Conservation (phyloP, 2,113 vertebrate species). For the Solea solea region DNA sequence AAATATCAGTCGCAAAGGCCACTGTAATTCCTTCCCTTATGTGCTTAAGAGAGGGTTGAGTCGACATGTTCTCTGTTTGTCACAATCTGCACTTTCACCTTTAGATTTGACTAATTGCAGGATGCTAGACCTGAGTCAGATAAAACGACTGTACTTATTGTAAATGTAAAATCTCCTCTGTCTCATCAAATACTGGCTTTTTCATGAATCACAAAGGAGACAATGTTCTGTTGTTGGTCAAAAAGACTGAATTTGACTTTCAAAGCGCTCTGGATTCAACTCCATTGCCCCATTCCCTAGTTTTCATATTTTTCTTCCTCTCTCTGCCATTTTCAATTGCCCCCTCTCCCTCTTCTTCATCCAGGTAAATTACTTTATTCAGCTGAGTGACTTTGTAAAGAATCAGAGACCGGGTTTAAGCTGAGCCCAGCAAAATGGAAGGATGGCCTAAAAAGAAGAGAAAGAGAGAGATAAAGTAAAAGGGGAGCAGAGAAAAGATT, state of each 20-base stretch:
- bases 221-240: too few relatives aligned
- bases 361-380: conserved; percentile 77
- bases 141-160: too few relatives aligned
- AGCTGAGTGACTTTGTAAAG: conserved; percentile 76
- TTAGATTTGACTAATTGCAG: too few relatives aligned
- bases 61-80: too few relatives aligned
- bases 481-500: conserved; percentile 58
- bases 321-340: conserved; percentile 5
- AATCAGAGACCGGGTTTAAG: conserved; percentile 64
- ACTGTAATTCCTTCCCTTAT: too few relatives aligned
- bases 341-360: conserved; percentile 52
- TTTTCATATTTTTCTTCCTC: conserved; percentile 12
- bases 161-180: too few relatives aligned
- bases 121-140: too few relatives aligned
- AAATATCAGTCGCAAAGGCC: too few relatives aligned
- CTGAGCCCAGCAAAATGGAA: conserved; percentile 65
- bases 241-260: neutral
- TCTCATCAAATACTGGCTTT: too few relatives aligned
- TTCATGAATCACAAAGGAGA: too few relatives aligned
- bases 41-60: too few relatives aligned
- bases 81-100: too few relatives aligned
- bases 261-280: neutral
- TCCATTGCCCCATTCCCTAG: neutral
- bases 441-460: conserved; percentile 6
- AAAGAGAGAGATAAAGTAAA: conserved; percentile 61